A percentile compares a stretch with the other conserved stretches of the same genome.
Evolutionary conservation across 2,888 invertebrate species (phyloP).

Genomic region (Hemithea aestivaria): DNA sequence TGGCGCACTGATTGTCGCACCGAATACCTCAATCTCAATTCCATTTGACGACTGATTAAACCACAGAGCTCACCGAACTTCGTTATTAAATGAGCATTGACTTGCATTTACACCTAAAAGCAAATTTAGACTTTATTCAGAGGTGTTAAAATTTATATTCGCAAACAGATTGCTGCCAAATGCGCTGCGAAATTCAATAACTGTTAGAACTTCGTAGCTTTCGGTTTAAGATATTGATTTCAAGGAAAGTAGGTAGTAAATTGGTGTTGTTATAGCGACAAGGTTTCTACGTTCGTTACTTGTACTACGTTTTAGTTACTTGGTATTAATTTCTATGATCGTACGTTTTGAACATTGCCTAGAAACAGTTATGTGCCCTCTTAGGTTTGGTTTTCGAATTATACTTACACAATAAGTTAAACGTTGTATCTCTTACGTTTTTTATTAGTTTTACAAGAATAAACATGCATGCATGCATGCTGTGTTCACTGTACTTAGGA

Average conservation of each 20-base stretch:
- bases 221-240: constrained; percentile 5
- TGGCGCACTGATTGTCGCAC: constrained; percentile 5
- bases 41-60: constrained; percentile 28
- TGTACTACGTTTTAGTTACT: too few relatives aligned
- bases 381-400: too few relatives aligned
- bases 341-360: too few relatives aligned
- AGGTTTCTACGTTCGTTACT: neutral
- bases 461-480: too few relatives aligned
- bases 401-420: too few relatives aligned
- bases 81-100: constrained; percentile 16
- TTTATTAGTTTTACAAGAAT: too few relatives aligned
- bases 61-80: constrained; percentile 21
- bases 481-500: too few relatives aligned
- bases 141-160: neutral
- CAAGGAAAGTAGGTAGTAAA: neutral
- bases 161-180: neutral
- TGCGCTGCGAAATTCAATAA: constrained; percentile 1
- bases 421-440: too few relatives aligned
- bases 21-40: constrained; percentile 20
- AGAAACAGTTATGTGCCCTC: too few relatives aligned
- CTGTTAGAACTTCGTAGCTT: constrained; percentile 2
- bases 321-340: too few relatives aligned
- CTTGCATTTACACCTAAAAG: constrained; percentile 11
- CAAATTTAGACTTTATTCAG: constrained; percentile 8
- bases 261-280: too few relatives aligned